These are phyloP conservation scores for Ptilodon capucinus DNA, from an alignment of 2,888 invertebrate genomes.

Conservation along the genomic window DNA sequence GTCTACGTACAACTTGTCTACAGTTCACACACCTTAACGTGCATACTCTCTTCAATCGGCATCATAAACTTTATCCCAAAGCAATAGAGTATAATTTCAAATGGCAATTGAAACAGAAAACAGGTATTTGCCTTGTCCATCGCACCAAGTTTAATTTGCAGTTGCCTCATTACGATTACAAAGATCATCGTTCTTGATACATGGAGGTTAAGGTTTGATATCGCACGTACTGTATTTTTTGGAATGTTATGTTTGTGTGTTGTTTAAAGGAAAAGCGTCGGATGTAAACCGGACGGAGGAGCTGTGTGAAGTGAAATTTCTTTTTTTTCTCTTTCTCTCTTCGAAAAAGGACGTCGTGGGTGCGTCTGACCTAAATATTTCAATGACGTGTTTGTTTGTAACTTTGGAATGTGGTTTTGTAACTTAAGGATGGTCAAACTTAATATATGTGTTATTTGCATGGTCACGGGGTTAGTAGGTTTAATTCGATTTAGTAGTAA, in stretches of 20 bases:
- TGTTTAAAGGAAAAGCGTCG: constrained; percentile 71
- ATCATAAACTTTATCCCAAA: constrained; percentile 25
- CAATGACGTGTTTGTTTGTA: constrained; percentile 36
- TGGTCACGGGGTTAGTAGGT: not conserved
- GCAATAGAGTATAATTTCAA: constrained; percentile 39
- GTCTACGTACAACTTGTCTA: constrained; percentile 43
- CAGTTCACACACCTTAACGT: constrained; percentile 47
- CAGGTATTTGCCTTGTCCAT: constrained; percentile 50
- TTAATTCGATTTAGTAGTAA: too few species aligned
- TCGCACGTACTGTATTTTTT: constrained; percentile 9
- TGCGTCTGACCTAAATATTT: constrained; percentile 63
- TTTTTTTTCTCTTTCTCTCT: constrained; percentile 54
- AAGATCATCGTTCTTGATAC: constrained; percentile 16
- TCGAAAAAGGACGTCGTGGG: constrained; percentile 68
- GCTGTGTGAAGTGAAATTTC: constrained; percentile 73
- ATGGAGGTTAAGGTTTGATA: constrained; percentile 24
- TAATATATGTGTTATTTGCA: not conserved
- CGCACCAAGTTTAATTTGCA: constrained; percentile 36
- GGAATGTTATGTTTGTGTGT: constrained; percentile 30
- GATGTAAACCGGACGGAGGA: constrained; percentile 75
- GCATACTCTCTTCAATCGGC: constrained; percentile 16
- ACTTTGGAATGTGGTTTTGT: constrained; percentile 25
- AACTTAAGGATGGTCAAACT: constrained; percentile 6
- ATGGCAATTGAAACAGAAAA: constrained; percentile 29
- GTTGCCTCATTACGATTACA: constrained; percentile 12